These are phyloP conservation scores for Pseudomyrmex gracilis DNA, from an alignment of 1,140 invertebrate genomes.

Conservation along the genomic window DNA sequence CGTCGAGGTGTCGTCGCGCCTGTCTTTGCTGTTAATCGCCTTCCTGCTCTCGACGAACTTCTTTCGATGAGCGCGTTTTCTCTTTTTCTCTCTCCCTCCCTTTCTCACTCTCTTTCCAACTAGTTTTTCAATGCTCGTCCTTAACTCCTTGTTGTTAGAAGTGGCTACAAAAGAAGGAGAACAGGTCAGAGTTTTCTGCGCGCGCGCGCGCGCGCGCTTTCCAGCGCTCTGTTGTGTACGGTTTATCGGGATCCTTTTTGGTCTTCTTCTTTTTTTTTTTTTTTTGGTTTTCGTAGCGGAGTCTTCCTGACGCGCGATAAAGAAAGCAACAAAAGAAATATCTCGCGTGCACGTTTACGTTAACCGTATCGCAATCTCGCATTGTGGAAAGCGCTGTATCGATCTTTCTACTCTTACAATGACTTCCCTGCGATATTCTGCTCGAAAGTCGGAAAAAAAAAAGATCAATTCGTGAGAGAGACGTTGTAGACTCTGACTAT, in stretches of 20 bases:
- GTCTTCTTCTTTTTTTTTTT: too few species aligned
- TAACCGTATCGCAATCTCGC: not conserved
- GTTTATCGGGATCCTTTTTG: not conserved
- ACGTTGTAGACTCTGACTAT: too few species aligned
- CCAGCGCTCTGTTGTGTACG: not conserved
- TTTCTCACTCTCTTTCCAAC: not conserved
- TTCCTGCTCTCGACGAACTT: conserved; percentile 55
- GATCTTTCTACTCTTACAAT: not conserved
- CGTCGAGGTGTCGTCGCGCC: conserved; percentile 27
- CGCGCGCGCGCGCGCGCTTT: too few species aligned
- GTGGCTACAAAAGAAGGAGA: not conserved
- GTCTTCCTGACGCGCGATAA: not conserved
- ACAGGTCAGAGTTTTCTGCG: not conserved
- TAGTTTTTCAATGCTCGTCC: not conserved
- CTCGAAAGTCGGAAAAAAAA: too few species aligned
- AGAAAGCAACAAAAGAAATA: not conserved
- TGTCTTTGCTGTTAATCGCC: conserved; percentile 46
- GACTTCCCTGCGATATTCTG: too few species aligned
- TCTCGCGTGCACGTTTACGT: not conserved
- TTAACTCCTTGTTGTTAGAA: not conserved
- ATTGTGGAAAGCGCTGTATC: not conserved
- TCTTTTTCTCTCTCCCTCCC: not conserved
- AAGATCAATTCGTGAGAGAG: too few species aligned
- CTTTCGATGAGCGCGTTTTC: conserved; percentile 41
- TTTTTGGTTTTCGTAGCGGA: not conserved